Evolutionary conservation across 2,113 vertebrate species (phyloP).

Genomic region (Nyctibius bracteatus): DNA sequence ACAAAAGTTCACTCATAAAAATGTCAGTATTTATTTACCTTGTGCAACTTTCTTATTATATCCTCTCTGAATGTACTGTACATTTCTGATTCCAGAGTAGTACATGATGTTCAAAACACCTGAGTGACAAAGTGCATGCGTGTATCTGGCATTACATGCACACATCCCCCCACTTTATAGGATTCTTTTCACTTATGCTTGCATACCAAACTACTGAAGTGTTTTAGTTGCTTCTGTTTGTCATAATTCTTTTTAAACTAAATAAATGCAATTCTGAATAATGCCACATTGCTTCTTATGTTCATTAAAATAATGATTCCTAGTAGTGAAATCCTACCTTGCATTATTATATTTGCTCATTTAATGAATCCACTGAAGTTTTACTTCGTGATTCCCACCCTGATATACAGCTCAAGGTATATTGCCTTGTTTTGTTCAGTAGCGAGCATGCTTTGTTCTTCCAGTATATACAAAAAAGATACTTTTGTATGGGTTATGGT

Average conservation of each 20-base stretch:
- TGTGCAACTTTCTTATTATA: not conserved
- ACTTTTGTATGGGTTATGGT: not conserved
- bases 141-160: not conserved
- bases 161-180: not conserved
- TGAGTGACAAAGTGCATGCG: not conserved
- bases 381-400: not conserved
- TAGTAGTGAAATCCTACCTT: not conserved
- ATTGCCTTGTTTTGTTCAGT: not conserved
- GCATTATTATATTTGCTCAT: not conserved
- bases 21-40: constrained; percentile 44
- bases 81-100: constrained; percentile 34
- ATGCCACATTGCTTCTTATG: not conserved
- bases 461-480: not conserved
- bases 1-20: constrained; percentile 44
- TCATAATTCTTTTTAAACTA: not conserved
- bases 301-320: not conserved
- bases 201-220: not conserved
- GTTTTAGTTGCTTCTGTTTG: not conserved
- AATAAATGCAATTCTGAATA: not conserved
- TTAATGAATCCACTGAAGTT: not conserved
- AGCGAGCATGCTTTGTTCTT: not conserved
- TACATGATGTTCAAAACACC: not conserved
- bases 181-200: not conserved
- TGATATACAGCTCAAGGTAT: not conserved
- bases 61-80: not conserved